These are phyloP conservation scores for Pipistrellus nathusii DNA, from an alignment of 2,797 vertebrate genomes.

Conservation along the genomic window DNA sequence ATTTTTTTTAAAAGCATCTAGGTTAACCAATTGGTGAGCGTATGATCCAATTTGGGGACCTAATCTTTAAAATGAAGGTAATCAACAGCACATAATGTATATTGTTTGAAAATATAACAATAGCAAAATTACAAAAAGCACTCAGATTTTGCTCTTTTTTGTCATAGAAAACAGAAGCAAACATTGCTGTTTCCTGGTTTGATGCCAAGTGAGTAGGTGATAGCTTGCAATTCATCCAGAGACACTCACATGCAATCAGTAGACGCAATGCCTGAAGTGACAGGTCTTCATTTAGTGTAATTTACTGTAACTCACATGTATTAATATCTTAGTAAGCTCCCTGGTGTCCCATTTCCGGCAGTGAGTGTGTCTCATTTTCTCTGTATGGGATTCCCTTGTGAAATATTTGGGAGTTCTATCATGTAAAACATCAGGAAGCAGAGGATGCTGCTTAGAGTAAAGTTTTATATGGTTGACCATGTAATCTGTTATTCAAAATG, in stretches of 20 bases:
- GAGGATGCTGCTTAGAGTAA: constrained; percentile 35
- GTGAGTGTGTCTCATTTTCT: constrained; percentile 67
- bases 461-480: constrained; percentile 25
- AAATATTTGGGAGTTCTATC: constrained; percentile 62
- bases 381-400: constrained; percentile 58
- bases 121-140: neutral
- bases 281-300: constrained; percentile 76
- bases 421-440: constrained; percentile 28
- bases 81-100: constrained; percentile 4
- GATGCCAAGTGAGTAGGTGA: constrained; percentile 1
- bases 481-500: constrained; percentile 47
- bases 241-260: constrained; percentile 62
- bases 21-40: neutral
- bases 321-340: constrained; percentile 63
- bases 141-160: neutral
- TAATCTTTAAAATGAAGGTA: constrained; percentile 16
- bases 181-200: neutral
- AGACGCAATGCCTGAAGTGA: constrained; percentile 40
- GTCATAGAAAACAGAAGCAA: neutral
- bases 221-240: constrained; percentile 30
- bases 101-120: neutral
- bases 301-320: constrained; percentile 73
- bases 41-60: neutral
- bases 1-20: neutral
- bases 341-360: constrained; percentile 49